phyloP scores from a whole-genome alignment of 1,140 invertebrate species.

The Ectropis grisescens region DNA sequence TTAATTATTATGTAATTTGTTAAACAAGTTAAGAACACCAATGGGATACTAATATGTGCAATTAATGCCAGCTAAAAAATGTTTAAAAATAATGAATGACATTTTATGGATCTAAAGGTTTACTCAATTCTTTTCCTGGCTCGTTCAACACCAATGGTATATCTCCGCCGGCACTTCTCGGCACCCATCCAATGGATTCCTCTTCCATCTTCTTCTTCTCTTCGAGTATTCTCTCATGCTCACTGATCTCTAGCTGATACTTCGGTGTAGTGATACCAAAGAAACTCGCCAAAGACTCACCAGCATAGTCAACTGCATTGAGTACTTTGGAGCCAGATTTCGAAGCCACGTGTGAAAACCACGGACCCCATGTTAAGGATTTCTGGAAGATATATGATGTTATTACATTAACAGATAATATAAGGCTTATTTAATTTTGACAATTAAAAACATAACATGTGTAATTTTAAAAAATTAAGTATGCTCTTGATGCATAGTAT shows the following conservation, averaged over 20 bases:
- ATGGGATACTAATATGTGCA: too few species aligned
- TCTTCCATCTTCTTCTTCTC: constrained; percentile 69
- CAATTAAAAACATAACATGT: too few species aligned
- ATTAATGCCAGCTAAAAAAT: too few species aligned
- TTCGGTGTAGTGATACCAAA: constrained; percentile 94
- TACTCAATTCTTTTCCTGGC: constrained; percentile 36
- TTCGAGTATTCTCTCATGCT: constrained; percentile 77
- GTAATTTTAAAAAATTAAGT: too few species aligned
- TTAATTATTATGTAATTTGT: too few species aligned
- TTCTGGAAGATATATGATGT: constrained; percentile 68
- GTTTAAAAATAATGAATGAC: too few species aligned
- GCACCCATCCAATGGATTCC: constrained; percentile 62
- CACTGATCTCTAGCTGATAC: constrained; percentile 90
- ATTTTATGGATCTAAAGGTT: too few species aligned
- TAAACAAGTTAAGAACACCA: too few species aligned
- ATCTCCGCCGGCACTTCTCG: constrained; percentile 43
- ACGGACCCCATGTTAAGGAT: constrained; percentile 78
- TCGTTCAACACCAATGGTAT: constrained; percentile 54
- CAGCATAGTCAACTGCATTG: constrained; percentile 85
- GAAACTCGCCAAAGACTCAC: constrained; percentile 86
- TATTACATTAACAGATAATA: too few species aligned
- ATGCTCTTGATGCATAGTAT: too few species aligned
- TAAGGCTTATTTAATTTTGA: too few species aligned
- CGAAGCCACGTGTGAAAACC: constrained; percentile 79
- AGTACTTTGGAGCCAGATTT: constrained; percentile 76